Base-by-base conservation (phyloP, 2,888 invertebrate species). In the Deroplatys truncata region DNA sequence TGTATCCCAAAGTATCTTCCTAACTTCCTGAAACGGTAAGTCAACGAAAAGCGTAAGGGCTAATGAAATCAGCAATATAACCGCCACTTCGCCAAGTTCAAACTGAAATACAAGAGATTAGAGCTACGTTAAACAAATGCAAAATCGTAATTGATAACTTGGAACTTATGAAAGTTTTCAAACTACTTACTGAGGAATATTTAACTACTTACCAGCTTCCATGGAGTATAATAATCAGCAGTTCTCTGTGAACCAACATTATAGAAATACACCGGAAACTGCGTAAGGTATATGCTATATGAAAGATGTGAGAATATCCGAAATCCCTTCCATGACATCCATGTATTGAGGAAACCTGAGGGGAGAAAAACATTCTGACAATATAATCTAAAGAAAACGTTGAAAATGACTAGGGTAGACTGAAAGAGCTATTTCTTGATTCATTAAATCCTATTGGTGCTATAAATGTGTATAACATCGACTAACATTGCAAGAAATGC, bases 231-330 rank as follows among this genome's bases (percentile, higher is more conserved):
- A 92, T 94, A 94, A 49, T 94, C 94, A 0, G 94, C 92, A 90
- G 94, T 93, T 91, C 94, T 94, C 91, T 94, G 94, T 4, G 94
- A 92, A 0, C 95, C 96, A n/a, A 96, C 95, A 91, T 95, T 95
- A 93, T 95, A 96, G 93, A 96, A 96, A 93, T 95, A 95, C 90
- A 96, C 94, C 0, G 95, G 95, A 92, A 96, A 96, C 92, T 96
- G 96, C 10, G 95, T 94, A 35, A 96, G 93, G 92, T 96, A 96
- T 10, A 96, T 94, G 85, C 94, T 94, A 92, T 95, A 96, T 8
- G 95, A 94, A 82, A 96, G 94, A 92, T 95, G 95, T 88, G 95
- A 95, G 92, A 95, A 95, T 92, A 95, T 94, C 92, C 94, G 94
- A 92, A 95, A 95, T 89, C 94, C 93, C 90, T 93, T 93, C 92